Conservation (phyloP, 1,140 invertebrate genomes). For the Drosophila persimilis region DNA sequence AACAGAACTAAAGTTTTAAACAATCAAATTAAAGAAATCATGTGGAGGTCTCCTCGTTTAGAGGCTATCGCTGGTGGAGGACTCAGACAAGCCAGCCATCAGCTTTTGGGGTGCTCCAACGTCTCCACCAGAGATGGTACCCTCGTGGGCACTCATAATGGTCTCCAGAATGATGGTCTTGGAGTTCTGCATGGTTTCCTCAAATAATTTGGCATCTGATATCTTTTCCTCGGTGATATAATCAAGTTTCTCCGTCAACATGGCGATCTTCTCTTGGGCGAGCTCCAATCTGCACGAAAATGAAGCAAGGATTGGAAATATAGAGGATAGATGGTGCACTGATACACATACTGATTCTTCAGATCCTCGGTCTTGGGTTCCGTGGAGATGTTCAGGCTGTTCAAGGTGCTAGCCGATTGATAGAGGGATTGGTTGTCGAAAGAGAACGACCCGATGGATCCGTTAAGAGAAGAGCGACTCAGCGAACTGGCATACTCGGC, state of each 20-base stretch:
- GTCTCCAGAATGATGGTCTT: constrained; percentile 72
- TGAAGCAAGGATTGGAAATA: not conserved
- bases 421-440: constrained; percentile 70
- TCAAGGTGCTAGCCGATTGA: constrained; percentile 34
- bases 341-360: constrained; percentile 59
- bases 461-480: constrained; percentile 55
- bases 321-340: too few species aligned
- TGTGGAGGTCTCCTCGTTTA: not conserved
- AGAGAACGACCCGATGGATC: constrained; percentile 67
- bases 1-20: too few species aligned
- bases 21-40: not conserved
- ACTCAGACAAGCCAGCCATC: not conserved
- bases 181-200: constrained; percentile 66
- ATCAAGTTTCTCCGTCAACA: constrained; percentile 67
- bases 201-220: constrained; percentile 69
- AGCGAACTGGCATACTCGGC: constrained; percentile 66
- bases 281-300: constrained; percentile 60
- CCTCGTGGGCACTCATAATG: constrained; percentile 31
- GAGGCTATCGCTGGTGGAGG: constrained; percentile 13
- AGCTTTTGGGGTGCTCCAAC: not conserved
- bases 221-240: constrained; percentile 65
- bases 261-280: constrained; percentile 72
- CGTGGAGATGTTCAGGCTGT: constrained; percentile 1
- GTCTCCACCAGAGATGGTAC: not conserved
- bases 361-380: constrained; percentile 57